Evolutionary conservation across 2,113 vertebrate species (phyloP).

Genomic region (Podiceps cristatus): DNA sequence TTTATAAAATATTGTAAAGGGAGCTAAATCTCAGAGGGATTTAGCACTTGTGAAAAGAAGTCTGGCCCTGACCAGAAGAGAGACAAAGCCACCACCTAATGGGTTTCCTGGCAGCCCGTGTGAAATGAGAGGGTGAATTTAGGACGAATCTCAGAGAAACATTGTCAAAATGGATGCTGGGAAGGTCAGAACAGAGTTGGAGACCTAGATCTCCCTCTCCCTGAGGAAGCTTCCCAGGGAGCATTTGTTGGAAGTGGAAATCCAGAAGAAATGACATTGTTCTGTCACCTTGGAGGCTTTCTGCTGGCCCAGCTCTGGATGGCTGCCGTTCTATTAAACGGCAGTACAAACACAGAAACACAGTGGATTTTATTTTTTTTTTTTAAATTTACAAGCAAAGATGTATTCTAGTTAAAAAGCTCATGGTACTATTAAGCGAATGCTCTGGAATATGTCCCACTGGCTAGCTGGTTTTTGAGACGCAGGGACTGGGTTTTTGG

Average conservation of each 20-base stretch:
- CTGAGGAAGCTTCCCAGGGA: neutral
- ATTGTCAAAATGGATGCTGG: neutral
- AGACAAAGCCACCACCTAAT: neutral
- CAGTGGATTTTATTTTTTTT: neutral
- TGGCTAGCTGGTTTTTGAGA: neutral
- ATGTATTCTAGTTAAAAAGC: neutral
- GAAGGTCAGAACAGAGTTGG: neutral
- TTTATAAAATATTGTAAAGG: neutral
- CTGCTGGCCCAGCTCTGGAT: neutral
- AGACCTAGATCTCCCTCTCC: neutral
- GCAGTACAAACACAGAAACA: neutral
- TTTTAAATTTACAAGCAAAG: neutral
- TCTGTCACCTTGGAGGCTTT: neutral
- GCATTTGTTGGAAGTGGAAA: neutral
- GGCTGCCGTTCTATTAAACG: neutral
- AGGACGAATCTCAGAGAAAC: neutral
- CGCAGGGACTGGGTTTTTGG: fast-evolving
- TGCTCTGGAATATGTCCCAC: neutral
- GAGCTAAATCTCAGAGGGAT: neutral
- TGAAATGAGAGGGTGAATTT: neutral
- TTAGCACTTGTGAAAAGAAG: neutral
- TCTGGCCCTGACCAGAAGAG: neutral
- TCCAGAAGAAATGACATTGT: neutral
- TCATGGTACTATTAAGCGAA: neutral
- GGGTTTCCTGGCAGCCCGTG: neutral